Evolutionary conservation across 2,888 invertebrate species (phyloP), one percentile per base, ranked within the genome.

Genomic region (Caenorhabditis panamensis): DNA sequence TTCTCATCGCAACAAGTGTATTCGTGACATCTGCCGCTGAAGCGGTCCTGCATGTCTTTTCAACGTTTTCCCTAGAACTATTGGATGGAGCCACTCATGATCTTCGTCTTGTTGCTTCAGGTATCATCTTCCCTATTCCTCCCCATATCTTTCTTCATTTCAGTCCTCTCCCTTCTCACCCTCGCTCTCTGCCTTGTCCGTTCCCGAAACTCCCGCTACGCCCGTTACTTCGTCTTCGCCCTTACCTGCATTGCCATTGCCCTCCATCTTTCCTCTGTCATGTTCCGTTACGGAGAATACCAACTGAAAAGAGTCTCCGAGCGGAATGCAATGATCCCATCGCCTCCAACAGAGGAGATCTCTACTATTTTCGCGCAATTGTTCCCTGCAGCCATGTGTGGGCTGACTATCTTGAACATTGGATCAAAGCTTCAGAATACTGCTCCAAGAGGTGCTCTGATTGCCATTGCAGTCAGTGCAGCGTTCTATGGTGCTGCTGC

Each of bases 221-320:
- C 37, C 26, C 72, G 82, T 53, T 26, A 44, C 36, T 78, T 82
- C 56, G 41, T 82, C 8, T 78, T 82, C 51, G 51, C 67, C n/a
- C 71, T 82, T 18, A 78, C 77, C 5, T 73, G 75, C 53, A 69
- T 82, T 16, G 77, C 77, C 18, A 71, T 72, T 20, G 67, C 61
- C 20, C 67, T 78, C 16, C 78, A 82, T 26, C 68, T 82, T 24
- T 77, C 82, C 5, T 72, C 72, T 3, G 68, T 69, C 4, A 63
- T 82, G 68, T 78, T 77, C 61, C 71, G 71, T 31, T 72, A 77
- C 41, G 82, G 82, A 47, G 77, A 82, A 26, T 82, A 82, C 64
- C 44, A 68, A 59, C 53, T 82, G 9, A 58, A 47, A 16, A n/a
- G 77, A 20, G 68, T 82, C 16, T 54, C 72, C 28, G 73, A 77